Evolutionary conservation across 1,140 invertebrate species (phyloP).

Genomic region (Panagrolaimus sp.): DNA sequence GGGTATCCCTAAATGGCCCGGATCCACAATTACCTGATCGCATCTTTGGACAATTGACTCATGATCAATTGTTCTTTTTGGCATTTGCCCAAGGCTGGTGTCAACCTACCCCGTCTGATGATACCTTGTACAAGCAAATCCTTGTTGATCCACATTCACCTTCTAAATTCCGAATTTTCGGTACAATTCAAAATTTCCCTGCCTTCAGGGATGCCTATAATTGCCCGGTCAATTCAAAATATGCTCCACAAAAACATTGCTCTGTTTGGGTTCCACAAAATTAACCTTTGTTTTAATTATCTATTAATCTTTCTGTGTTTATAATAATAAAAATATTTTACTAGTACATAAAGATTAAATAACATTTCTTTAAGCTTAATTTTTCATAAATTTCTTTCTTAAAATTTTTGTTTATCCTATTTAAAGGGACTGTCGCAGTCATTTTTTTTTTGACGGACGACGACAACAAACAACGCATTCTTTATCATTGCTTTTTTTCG

Average conservation of each 20-base stretch:
- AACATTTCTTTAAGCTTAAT: too few species aligned
- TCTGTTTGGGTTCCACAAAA: slow-evolving; percentile 45
- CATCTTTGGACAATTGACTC: slow-evolving; percentile 37
- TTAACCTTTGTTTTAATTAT: too few species aligned
- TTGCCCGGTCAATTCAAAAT: slow-evolving; percentile 40
- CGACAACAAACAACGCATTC: too few species aligned
- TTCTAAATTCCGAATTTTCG: slow-evolving; percentile 22
- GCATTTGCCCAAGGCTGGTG: slow-evolving; percentile 50
- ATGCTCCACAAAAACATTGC: slow-evolving; percentile 51
- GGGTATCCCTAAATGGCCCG: slow-evolving; percentile 43
- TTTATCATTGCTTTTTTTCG: too few species aligned
- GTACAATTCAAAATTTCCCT: slow-evolving; percentile 47
- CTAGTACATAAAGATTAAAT: too few species aligned
- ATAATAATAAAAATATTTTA: too few species aligned
- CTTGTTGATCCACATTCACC: slow-evolving; percentile 45
- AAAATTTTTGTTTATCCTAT: too few species aligned
- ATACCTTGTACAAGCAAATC: slow-evolving; percentile 28
- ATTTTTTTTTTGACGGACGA: too few species aligned
- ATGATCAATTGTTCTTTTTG: slow-evolving; percentile 54
- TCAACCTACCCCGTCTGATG: slow-evolving; percentile 26
- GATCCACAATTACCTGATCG: slow-evolving; percentile 46
- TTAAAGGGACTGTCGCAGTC: too few species aligned
- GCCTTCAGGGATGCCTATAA: slow-evolving; percentile 55
- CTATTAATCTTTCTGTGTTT: too few species aligned
- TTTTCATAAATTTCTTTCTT: too few species aligned